These are phyloP conservation scores for Eumerus sabulonum DNA, from an alignment of 2,888 invertebrate species.

Conservation along the genomic window DNA sequence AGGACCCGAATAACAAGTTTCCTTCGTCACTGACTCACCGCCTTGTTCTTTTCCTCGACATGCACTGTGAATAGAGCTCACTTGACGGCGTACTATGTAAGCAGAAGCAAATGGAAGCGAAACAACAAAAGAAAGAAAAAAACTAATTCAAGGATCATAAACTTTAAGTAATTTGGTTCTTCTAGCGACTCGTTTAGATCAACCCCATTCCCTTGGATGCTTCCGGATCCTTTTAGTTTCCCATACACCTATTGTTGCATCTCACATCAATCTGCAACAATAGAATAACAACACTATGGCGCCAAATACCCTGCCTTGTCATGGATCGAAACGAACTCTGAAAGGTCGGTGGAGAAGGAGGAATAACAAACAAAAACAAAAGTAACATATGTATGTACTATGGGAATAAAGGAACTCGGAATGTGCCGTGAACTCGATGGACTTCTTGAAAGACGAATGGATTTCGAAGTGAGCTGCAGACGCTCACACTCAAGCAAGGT, in stretches of 20 bases:
- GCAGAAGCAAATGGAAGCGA: slow-evolving; percentile 12
- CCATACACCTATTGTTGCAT: slow-evolving; percentile 30
- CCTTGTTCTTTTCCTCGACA: neutral
- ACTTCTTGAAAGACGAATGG: slow-evolving; percentile 35
- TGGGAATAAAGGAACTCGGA: slow-evolving; percentile 28
- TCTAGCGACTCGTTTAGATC: neutral
- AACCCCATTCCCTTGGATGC: slow-evolving; percentile 5
- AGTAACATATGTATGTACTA: neutral
- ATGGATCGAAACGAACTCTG: neutral
- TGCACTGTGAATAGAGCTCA: slow-evolving; percentile 21
- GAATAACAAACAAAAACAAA: slow-evolving; percentile 2
- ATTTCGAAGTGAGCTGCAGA: slow-evolving; percentile 2
- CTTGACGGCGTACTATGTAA: slow-evolving; percentile 24
- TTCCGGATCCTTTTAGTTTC: slow-evolving; percentile 11
- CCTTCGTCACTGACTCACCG: slow-evolving; percentile 7
- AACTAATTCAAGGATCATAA: slow-evolving; percentile 65
- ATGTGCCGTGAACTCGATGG: slow-evolving; percentile 52
- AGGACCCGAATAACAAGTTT: slow-evolving; percentile 26
- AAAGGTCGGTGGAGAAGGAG: too few relatives aligned
- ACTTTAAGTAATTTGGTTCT: slow-evolving; percentile 56
- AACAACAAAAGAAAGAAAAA: slow-evolving; percentile 38
- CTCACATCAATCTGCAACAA: slow-evolving; percentile 19
- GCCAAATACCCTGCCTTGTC: neutral
- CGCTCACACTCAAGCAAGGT: neutral
- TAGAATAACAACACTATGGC: slow-evolving; percentile 26